Evolutionary conservation across 2,113 vertebrate genomes (phyloP).

Genomic region (Centropristis striata): DNA sequence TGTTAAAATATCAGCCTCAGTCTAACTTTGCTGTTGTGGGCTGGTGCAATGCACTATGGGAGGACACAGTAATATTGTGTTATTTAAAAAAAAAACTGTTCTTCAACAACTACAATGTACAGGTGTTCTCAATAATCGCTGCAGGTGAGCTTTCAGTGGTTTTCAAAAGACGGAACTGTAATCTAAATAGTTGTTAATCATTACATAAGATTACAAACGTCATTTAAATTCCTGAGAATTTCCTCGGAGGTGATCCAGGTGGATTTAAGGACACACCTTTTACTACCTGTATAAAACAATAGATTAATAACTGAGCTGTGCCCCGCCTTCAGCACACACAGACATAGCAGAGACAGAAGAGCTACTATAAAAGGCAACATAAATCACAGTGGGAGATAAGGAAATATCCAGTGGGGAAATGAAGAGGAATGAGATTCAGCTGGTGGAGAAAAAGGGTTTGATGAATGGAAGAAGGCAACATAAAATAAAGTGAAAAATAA

Average conservation of each 20-base stretch:
- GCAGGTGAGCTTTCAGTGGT: not conserved
- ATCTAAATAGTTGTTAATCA: constrained; percentile 23
- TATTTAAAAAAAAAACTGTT: too few species aligned
- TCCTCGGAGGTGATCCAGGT: not conserved
- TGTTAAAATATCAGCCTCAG: too few species aligned
- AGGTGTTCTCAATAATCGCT: too few species aligned
- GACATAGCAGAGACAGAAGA: not conserved
- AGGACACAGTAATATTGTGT: too few species aligned
- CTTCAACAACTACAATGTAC: too few species aligned
- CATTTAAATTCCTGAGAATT: not conserved
- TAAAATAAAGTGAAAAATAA: not conserved
- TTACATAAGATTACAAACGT: not conserved
- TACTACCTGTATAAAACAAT: not conserved
- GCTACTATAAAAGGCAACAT: not conserved
- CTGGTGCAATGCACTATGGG: not conserved
- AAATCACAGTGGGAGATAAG: not conserved
- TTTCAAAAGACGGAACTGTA: not conserved
- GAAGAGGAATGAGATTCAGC: not conserved
- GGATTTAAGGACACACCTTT: not conserved
- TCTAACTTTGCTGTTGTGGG: too few species aligned
- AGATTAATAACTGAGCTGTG: not conserved
- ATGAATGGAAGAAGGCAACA: not conserved
- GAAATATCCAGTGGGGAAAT: not conserved
- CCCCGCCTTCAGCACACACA: constrained; percentile 4
- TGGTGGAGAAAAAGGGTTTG: not conserved